Evolutionary conservation across 2,797 vertebrate genomes (phyloP).

Genomic region (Pseudochaenichthys georgianus): DNA sequence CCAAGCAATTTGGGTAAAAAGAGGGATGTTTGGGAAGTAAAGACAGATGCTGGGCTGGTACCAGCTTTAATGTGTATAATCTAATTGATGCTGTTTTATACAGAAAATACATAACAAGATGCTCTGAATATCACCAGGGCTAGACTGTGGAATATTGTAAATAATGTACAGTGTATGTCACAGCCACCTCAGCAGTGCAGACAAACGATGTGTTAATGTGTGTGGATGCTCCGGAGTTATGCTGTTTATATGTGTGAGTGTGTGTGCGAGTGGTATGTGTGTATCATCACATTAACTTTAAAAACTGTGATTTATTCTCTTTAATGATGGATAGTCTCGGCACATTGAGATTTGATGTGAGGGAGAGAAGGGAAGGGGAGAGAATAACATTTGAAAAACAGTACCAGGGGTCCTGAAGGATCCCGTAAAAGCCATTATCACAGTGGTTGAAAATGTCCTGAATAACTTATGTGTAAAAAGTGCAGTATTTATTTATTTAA

Average conservation of each 20-base stretch:
- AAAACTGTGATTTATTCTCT: slow-evolving; percentile 87
- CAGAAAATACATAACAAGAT: slow-evolving; percentile 46
- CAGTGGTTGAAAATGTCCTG: slow-evolving; percentile 65
- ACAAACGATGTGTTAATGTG: slow-evolving; percentile 43
- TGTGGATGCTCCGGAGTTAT: slow-evolving; percentile 46
- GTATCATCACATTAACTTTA: slow-evolving; percentile 65
- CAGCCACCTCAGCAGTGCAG: slow-evolving; percentile 77
- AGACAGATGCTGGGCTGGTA: slow-evolving; percentile 87
- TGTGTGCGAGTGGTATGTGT: slow-evolving; percentile 46
- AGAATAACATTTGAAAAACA: slow-evolving; percentile 38
- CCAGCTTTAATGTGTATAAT: slow-evolving; percentile 76
- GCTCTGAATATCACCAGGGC: slow-evolving; percentile 73
- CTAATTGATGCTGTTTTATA: slow-evolving; percentile 45
- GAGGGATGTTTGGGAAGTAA: slow-evolving; percentile 50
- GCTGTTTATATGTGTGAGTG: slow-evolving; percentile 20
- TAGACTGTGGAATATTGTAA: slow-evolving; percentile 77
- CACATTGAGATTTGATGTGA: slow-evolving; percentile 81
- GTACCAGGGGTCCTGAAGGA: slow-evolving; percentile 52
- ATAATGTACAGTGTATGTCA: slow-evolving; percentile 72
- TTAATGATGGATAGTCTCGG: slow-evolving; percentile 79
- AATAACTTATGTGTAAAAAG: slow-evolving; percentile 96
- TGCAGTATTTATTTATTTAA: slow-evolving; percentile 96
- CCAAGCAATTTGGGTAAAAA: slow-evolving; percentile 34
- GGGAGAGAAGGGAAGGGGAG: not conserved
- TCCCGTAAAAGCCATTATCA: slow-evolving; percentile 67